A percentile compares a stretch with the other conserved stretches of the same genome.
These are phyloP conservation scores for Novumbra hubbsi DNA, from an alignment of 2,797 vertebrate species.

Conservation along the genomic window DNA sequence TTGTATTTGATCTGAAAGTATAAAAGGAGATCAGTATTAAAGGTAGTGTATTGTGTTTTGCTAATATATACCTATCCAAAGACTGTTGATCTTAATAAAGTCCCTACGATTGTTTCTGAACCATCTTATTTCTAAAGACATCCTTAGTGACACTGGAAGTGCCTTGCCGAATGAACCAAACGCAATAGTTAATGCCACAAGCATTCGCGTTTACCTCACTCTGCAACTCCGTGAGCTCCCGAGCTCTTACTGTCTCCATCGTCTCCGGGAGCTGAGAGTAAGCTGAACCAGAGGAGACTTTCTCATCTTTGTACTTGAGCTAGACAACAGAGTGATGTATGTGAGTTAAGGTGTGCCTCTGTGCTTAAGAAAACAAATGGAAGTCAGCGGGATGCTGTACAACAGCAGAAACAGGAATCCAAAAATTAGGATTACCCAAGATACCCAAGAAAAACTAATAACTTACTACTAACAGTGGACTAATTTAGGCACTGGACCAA, in stretches of 20 bases:
- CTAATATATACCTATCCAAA: no score
- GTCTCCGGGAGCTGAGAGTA: conserved; percentile 37
- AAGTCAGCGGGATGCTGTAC: not conserved
- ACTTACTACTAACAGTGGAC: not conserved
- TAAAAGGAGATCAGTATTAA: not conserved
- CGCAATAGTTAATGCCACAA: not conserved
- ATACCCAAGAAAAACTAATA: not conserved
- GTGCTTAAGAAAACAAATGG: not conserved
- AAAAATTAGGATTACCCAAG: not conserved
- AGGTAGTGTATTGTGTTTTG: not conserved
- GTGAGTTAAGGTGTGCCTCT: not conserved
- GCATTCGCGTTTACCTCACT: conserved; percentile 55
- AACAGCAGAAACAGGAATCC: not conserved
- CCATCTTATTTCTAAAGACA: no score
- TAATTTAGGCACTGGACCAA: not conserved
- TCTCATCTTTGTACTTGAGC: conserved; percentile 11
- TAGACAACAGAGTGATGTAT: not conserved
- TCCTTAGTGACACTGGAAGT: no score
- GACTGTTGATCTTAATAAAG: not conserved
- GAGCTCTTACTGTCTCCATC: conserved; percentile 79
- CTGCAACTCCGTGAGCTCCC: conserved; percentile 75
- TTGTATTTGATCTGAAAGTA: conserved; percentile 34
- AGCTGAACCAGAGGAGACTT: not conserved
- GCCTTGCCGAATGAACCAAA: not conserved
- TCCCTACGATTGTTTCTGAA: not conserved